phyloP scores from a whole-genome alignment of 2,888 invertebrate species.

The Bellardia pandia region DNA sequence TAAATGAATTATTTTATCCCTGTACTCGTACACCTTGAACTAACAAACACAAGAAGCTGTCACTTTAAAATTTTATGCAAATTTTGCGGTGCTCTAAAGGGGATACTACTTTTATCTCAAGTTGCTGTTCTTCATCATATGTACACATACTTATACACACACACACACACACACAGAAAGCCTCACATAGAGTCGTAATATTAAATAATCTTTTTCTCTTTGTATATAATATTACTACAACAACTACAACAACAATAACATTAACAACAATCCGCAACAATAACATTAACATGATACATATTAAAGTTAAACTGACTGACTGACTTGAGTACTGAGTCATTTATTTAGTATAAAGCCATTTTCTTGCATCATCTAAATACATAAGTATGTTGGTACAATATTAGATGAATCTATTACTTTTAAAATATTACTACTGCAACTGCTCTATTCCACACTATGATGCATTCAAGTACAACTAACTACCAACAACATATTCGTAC shows the following conservation, averaged over 20 bases:
- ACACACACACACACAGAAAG: slow-evolving; percentile 6
- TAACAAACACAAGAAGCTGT: slow-evolving; percentile 64
- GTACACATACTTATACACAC: slow-evolving; percentile 9
- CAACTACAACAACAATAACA: not conserved
- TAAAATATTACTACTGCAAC: slow-evolving; percentile 33
- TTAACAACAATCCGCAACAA: slow-evolving; percentile 16
- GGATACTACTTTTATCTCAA: slow-evolving; percentile 63
- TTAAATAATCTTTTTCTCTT: slow-evolving; percentile 36
- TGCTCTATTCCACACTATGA: not conserved
- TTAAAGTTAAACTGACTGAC: slow-evolving; percentile 24
- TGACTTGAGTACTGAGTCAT: slow-evolving; percentile 11
- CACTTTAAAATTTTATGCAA: slow-evolving; percentile 72
- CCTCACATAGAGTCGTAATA: slow-evolving; percentile 6
- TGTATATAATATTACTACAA: slow-evolving; percentile 13
- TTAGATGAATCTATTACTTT: slow-evolving; percentile 40
- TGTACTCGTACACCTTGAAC: slow-evolving; percentile 64
- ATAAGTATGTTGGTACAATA: slow-evolving; percentile 14
- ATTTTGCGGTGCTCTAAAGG: slow-evolving; percentile 63
- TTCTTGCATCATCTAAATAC: slow-evolving; percentile 39
- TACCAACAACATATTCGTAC: not conserved
- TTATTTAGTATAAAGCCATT: slow-evolving; percentile 28
- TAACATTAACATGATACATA: slow-evolving; percentile 39
- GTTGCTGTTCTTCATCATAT: slow-evolving; percentile 62
- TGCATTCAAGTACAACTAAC: not conserved
- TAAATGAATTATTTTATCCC: slow-evolving; percentile 61